Evolutionary conservation across 2,113 vertebrate genomes (phyloP), one percentile per base, ranked within the genome.

Genomic region (Pseudois nayaur): DNA sequence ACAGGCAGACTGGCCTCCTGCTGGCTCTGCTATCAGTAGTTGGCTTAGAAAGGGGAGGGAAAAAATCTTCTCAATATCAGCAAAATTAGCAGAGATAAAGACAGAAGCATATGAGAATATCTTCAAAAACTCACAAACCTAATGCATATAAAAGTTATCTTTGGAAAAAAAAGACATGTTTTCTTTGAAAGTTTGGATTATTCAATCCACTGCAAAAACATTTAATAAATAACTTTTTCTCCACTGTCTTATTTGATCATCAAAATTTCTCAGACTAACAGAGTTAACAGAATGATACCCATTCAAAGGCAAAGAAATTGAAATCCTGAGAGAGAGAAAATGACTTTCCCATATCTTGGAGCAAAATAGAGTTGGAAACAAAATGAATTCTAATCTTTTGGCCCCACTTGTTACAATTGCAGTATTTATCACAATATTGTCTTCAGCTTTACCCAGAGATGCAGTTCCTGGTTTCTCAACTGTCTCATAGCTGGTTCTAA

Each of bases 281-380:
- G 60, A 40, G 57, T 48, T 93, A 33, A 90, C 48, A 84, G n/a
- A 33, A 59, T 67, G 89, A 52, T 87, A 7, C 43, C 87, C 54
- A 92, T 78, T 79, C 89, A 64, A 94, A 94, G 45, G 8, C 48
- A 55, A 97, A 96, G 29, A 89, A 89, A 82, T 25, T 25, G 48
- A 92, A 48, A 55, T 29, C 33, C 25, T 74, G 36, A 79, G 60
- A 60, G 67, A 96, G 27, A 95, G 2, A 88, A 93, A 97, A 48
- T 89, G 33, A 89, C 45, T 93, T 91, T 91, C n/a, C 74, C 85
- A 91, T 59, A 95, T 97, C 67, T 95, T 78, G 59, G 17, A 43
- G 50, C 36, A 91, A 97, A 90, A 71, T 3, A 57, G 36, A 91
- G 48, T 87, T 79, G 33, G 17, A 81, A 40, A 55, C 43, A 83